Base-by-base conservation (phyloP, 2,797 vertebrate species). In the Gastrophryne carolinensis region DNA sequence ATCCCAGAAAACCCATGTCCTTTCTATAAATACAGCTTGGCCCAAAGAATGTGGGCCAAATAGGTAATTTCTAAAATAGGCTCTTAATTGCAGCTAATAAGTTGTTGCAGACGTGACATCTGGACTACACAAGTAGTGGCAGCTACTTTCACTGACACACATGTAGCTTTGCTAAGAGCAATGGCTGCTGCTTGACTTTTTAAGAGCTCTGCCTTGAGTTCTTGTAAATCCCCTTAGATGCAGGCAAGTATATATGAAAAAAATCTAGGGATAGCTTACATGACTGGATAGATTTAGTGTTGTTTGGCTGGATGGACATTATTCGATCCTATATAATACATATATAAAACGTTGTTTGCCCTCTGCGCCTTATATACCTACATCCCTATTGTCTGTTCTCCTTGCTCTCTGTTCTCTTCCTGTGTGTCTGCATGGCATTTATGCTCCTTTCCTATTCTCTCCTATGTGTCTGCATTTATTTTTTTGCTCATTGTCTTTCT, bases 11-110 rank as follows among this genome's bases (percentile, higher is more conserved):
- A 41, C 23, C 19, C 19, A 30, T 17, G 15, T 19, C 47, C 19
- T 12, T 7, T 60, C 72, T 71, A 58, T 41, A 64, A 68, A 75
- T 75, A 67, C 26, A 15, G 49, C 60, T 37, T 7, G 11, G 26
- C 23, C 11, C 21, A 27, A 0, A 49, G 34, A 57, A 41, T 17
- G 15, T 11, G 52, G 58, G 39, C 37, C 39, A 50, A 34, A 71
- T 41, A 44, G 37, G 21, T 10, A 8, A 35, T 39, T 53, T 37
- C 29, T 66, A 24, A 19, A 37, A 34, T 11, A 15, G 23, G 26
- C 19, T 7, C 3, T 7, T 39, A 32, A 58, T 27, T 3, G 23
- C 27, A 13, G 17, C 9, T 12, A 50, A 24, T 29, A 30, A 2
- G 10, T 35, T 12, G 35, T 34, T 30, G 5, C 50, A 8, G 5